phyloP scores from a whole-genome alignment of 2,888 invertebrate species.

The Agonopterix alstromeriana region DNA sequence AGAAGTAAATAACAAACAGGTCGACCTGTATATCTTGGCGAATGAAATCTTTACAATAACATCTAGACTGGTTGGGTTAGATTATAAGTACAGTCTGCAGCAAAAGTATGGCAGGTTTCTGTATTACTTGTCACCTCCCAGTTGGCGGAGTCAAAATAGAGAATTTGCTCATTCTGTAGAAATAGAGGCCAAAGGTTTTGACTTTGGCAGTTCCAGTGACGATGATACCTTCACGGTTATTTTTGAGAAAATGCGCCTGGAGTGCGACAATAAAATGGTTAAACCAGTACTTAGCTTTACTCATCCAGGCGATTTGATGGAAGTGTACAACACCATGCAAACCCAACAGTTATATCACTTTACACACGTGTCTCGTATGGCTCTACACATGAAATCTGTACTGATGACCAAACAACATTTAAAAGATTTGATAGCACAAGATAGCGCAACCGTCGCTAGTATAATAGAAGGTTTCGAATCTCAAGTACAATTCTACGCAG shows the following conservation, averaged over 20 bases:
- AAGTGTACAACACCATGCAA: constrained; percentile 78
- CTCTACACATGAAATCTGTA: constrained; percentile 55
- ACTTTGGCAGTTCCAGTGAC: constrained; percentile 44
- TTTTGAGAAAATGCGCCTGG: constrained; percentile 64
- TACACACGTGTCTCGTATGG: constrained; percentile 75
- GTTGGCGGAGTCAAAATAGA: constrained; percentile 76
- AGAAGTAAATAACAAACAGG: constrained; percentile 53
- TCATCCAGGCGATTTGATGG: constrained; percentile 70
- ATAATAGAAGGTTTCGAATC: constrained; percentile 41
- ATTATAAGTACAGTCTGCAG: constrained; percentile 78
- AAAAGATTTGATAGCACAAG: constrained; percentile 48
- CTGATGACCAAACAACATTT: constrained; percentile 57
- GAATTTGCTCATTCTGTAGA: constrained; percentile 61
- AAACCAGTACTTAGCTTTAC: constrained; percentile 76
- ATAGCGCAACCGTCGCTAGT: constrained; percentile 31
- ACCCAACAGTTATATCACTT: constrained; percentile 80
- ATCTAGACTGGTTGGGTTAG: constrained; percentile 74
- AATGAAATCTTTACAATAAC: constrained; percentile 42
- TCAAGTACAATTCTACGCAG: constrained; percentile 58
- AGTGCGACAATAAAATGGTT: constrained; percentile 49
- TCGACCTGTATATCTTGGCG: constrained; percentile 60
- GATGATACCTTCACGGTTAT: constrained; percentile 55
- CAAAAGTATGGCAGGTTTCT: constrained; percentile 82
- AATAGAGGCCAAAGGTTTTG: constrained; percentile 63
- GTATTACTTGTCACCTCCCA: constrained; percentile 79